Base-by-base conservation (phyloP, 2,888 invertebrate species). In the Empis livida region DNA sequence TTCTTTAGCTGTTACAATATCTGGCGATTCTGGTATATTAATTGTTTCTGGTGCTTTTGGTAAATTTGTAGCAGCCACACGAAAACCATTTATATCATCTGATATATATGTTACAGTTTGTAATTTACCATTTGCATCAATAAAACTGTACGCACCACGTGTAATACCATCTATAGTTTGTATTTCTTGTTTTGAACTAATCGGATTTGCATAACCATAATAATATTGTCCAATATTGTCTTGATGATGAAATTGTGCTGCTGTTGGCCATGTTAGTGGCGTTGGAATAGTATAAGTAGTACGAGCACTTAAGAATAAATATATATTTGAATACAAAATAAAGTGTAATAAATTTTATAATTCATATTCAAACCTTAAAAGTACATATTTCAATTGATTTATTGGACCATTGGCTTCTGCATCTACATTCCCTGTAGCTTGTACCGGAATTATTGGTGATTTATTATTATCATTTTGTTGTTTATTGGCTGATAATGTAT, bases 171-270 rank as follows among this genome's bases (percentile, higher is more conserved):
- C 73, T 35, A 65, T 58, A 38, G 72, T 67, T 58, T 65, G 68
- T 46, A 68, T 59, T 61, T 77, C 77, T 44, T 70, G 62, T 59
- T 76, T 75, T 50, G 75, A 67, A 27, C 73, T 73, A 16, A 73
- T 69, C n/a, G 71, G 72, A 48, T 72, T 73, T 31, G 70, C 55
- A 59, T 76, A 75, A 13, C 74, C 73, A 58, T 74, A 77, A 48
- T 68, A 64, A 60, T 74, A 75, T 57, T 74, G 73, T 1, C 76
- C 76, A 40, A 72, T 61, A 46, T 67, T 70, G 58, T 77, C 73
- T 60, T 77, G 77, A 37, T 71, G 64, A 59, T 76, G 75, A 59
- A 71, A 73, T 55, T 67, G 65, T 31, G 60, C 58, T 53, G 65
- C 55, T 42, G 60, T 56, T 45, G 64, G 63, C 48, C 50, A 47